Base-by-base conservation (phyloP, 2,888 invertebrate species). In the Lasioglossum malachurum region DNA sequence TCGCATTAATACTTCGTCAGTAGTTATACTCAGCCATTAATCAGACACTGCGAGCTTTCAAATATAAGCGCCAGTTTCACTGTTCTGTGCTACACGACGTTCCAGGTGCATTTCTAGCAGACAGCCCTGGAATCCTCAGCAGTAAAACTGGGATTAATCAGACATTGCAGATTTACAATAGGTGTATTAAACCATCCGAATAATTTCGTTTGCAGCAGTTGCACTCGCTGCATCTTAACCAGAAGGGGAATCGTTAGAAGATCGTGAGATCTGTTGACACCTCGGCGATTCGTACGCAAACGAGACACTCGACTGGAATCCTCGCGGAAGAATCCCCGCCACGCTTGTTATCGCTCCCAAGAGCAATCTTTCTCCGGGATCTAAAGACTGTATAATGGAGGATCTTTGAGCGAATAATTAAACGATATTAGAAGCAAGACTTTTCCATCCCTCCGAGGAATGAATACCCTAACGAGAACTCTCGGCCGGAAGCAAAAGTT, bases 401-500 rank as follows among this genome's bases (percentile, higher is more conserved):
- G 27, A 49, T 46, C 46, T 69, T 57, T 19, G 31, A 27, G 27
- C 5, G 69, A 57, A 84, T 84, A 84, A 84, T 82, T 82, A 82
- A 83, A 71, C 69, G 78, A 82, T 71, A 77, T 71, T 71, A 57
- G 46, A 60, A 78, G 64, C 44, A 27, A 16, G 31, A 67, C 75
- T 79, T 74, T 72, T 46, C 53, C 83, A 57, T 78, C 72, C 49
- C 49, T 71, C 16, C 44, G 67, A 75, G 41, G 35, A 41, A 49
- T 35, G 27, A 46, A 49, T 57, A 41, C 31, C 60, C 31, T 72
- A 64, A 46, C 75, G 82, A 72, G 64, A 72, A 82, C 67, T 76
- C 73, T 76, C 73, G 8, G 16, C 60, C 16, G 46, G 49, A 38
- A 35, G 75, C 35, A 38, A 79, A 85, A 85, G 31, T 76, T 79